Conservation (phyloP, 2,797 vertebrate genomes). For the Percopsis omiscomaycus region DNA sequence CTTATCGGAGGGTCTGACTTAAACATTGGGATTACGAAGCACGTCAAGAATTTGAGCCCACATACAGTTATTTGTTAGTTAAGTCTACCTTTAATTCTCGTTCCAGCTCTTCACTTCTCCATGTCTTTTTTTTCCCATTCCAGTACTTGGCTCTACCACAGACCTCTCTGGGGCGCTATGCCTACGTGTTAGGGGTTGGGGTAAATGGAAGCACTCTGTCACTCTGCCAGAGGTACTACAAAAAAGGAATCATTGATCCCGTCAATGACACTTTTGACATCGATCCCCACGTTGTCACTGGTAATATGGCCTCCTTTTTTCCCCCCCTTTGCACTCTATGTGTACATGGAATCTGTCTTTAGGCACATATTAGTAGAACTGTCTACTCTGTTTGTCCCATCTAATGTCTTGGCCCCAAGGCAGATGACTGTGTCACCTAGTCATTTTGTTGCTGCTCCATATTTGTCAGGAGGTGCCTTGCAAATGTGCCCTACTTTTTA, state of each 20-base stretch:
- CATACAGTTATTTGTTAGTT: too few relatives aligned
- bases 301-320: constrained; percentile 60
- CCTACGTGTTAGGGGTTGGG: constrained; percentile 75
- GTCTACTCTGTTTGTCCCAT: constrained; percentile 3
- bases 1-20: too few relatives aligned
- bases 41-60: too few relatives aligned
- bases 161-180: constrained; percentile 82
- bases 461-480: constrained; percentile 17
- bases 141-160: constrained; percentile 85
- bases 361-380: background rate
- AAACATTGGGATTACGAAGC: too few relatives aligned
- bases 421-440: constrained; percentile 27
- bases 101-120: background rate
- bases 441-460: constrained; percentile 38
- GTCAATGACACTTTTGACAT: constrained; percentile 93
- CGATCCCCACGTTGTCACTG: constrained; percentile 82
- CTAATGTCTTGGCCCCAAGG: constrained; percentile 2
- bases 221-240: constrained; percentile 87
- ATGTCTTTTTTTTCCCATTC: background rate
- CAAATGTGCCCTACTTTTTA: constrained; percentile 41
- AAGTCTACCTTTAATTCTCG: background rate
- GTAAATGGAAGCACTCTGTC: constrained; percentile 78
- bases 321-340: background rate
- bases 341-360: background rate
- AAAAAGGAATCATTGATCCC: constrained; percentile 84